Base-by-base conservation (phyloP, 92 coral and sea anemone species). In the Porites cylindrica region DNA sequence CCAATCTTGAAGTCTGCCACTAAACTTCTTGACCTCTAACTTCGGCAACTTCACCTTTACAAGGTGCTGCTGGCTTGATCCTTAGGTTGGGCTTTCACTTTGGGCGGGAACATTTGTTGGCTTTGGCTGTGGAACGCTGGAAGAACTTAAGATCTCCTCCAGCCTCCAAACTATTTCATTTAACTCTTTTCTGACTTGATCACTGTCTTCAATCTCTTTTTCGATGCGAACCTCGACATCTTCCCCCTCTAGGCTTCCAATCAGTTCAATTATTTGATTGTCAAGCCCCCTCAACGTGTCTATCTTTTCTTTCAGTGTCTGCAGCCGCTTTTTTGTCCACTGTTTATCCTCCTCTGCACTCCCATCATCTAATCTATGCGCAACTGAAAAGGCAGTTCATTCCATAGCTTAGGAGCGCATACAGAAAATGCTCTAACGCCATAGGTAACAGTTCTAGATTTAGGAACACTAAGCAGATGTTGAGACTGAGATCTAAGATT, bases 1-100 rank as follows among this genome's bases (percentile, higher is more conserved):
- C 91, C 91, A 92, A 59, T 92, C 86, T 6, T 75, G 79, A 3
- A 90, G 11, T 60, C 66, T 77, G 6, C 90, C 95, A 17, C 80
- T 67, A 58, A 92, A 92, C 81, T 75, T 92, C 20, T n/a, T 63
- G 47, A 90, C 81, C 19, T 92, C 86, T 1, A 92, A 69, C 65
- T 92, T 89, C 1, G 93, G 95, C 7, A 54, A 56, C 51, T 76
- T 76, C n/a, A 50, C 47, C 18, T 76, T 76, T 66, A 58, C 53
- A 21, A 12, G 54, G 20, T 75, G 66, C 66, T 21, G 11, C 10
- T 58, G 16, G 13, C 29, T 75, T 0, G 51, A 68, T 68, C 72
- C 72, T 10, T 51, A 17, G 24, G 50, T 29, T 24, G 80, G 80
- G 14, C 58, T 75, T 58, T 24, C n/a, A 21, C 38, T 54, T 20